These are phyloP conservation scores for Ploceus nigricollis DNA, from an alignment of 2,113 vertebrate species.

Conservation along the genomic window DNA sequence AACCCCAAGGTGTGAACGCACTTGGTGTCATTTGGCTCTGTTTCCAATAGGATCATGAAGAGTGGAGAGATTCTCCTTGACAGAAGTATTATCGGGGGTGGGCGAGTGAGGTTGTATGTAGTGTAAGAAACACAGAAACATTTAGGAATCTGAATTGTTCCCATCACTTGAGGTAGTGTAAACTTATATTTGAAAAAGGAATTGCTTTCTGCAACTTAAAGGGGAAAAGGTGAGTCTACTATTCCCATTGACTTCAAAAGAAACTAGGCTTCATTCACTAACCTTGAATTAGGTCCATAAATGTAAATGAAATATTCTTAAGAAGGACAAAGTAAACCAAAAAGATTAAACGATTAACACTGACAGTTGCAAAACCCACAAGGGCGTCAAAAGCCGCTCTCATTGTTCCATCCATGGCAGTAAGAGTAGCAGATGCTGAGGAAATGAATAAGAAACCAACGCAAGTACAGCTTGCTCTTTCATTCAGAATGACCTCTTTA, in stretches of 20 bases:
- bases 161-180: neutral
- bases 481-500: neutral
- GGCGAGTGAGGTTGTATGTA: neutral
- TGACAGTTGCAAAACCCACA: neutral
- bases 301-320: conserved; percentile 13
- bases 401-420: neutral
- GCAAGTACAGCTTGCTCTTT: neutral
- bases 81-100: neutral
- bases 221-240: neutral
- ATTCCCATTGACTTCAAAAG: neutral
- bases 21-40: neutral
- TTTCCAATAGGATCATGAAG: neutral
- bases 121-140: neutral
- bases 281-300: neutral
- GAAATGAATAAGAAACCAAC: neutral
- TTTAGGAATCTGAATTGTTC: neutral
- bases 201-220: neutral
- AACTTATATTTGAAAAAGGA: neutral
- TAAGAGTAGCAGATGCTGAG: neutral
- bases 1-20: accelerated
- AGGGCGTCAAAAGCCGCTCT: neutral
- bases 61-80: neutral
- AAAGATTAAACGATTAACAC: conserved; percentile 22
- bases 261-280: neutral
- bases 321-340: neutral